phyloP scores from a whole-genome alignment of 2,797 vertebrate genomes.

The Sphaeramia orbicularis region DNA sequence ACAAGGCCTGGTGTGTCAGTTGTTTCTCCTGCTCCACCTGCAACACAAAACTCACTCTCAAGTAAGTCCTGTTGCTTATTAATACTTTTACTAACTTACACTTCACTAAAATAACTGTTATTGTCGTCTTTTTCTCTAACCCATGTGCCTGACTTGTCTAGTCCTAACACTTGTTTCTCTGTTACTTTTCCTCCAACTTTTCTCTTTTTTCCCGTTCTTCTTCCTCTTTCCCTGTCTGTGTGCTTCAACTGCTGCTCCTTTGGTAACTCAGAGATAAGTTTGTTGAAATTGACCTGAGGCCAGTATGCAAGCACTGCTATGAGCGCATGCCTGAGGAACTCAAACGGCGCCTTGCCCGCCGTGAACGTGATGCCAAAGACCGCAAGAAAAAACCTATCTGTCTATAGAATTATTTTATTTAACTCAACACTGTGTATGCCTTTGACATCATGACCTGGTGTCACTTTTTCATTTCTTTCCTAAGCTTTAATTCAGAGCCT shows the following conservation, averaged over 20 bases:
- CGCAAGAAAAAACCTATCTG: slow-evolving; percentile 93
- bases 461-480: slow-evolving; percentile 8
- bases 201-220: slow-evolving; percentile 29
- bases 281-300: slow-evolving; percentile 98
- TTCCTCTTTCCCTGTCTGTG: slow-evolving; percentile 46
- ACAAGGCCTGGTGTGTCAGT: slow-evolving; percentile 98
- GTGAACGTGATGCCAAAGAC: slow-evolving; percentile 92
- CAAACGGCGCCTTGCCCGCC: slow-evolving; percentile 93
- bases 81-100: neutral
- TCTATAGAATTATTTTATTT: slow-evolving; percentile 84
- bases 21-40: slow-evolving; percentile 99
- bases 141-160: slow-evolving; percentile 7
- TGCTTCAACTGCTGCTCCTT: slow-evolving; percentile 53
- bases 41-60: slow-evolving; percentile 98
- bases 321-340: slow-evolving; percentile 97
- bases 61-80: slow-evolving; percentile 89
- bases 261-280: slow-evolving; percentile 94
- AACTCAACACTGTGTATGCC: slow-evolving; percentile 33
- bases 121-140: slow-evolving; percentile 34
- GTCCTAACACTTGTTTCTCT: slow-evolving; percentile 39
- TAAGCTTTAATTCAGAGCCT: slow-evolving; percentile 2
- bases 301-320: slow-evolving; percentile 97
- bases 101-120: neutral
- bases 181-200: slow-evolving; percentile 16
- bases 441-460: slow-evolving; percentile 5